phyloP scores from a whole-genome alignment of 1,140 invertebrate genomes.

The Bombyx mori region ASM3026992v2 NC_085129.1:8130501-8131000 shows the following conservation, averaged over 20 bases:
- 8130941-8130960: not conserved
- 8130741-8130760: constrained; percentile 12
- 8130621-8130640: no score
- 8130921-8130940: no score
- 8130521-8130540: no score
- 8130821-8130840: constrained; percentile 13
- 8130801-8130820: constrained; percentile 8
- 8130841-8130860: constrained; percentile 13
- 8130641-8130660: no score
- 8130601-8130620: no score
- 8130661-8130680: no score
- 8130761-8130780: constrained; percentile 17
- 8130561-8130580: no score
- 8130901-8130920: not conserved
- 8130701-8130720: no score
- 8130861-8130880: not conserved
- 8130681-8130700: no score
- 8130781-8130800: constrained; percentile 9
- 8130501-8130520: no score
- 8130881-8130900: not conserved
- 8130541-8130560: no score
- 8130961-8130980: not conserved
- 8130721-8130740: constrained; percentile 19
- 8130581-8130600: no score
- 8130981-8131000: not conserved